Evolutionary conservation across 2,797 vertebrate genomes (phyloP).

Genomic region (Podarcis siculus): DNA sequence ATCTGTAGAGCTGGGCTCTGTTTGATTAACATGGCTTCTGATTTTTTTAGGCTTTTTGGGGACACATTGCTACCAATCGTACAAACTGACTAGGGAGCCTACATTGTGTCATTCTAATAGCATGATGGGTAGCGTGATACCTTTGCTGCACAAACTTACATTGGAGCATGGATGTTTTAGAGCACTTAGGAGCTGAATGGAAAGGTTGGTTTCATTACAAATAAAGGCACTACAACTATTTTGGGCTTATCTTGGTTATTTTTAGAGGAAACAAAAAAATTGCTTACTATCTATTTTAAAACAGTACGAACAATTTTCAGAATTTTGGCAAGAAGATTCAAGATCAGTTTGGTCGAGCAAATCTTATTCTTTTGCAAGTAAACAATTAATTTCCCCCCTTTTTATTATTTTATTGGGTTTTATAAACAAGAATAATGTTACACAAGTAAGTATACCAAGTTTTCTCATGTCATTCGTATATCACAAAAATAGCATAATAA

Average conservation of each 20-base stretch:
- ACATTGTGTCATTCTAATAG: background rate
- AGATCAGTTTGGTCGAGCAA: no score
- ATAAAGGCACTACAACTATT: background rate
- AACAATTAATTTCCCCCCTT: accelerated
- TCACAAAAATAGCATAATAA: no score
- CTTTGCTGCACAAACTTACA: background rate
- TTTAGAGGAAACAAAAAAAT: background rate
- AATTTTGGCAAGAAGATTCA: background rate
- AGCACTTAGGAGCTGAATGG: background rate
- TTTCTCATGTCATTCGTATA: no score
- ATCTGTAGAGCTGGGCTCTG: background rate
- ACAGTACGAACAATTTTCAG: background rate
- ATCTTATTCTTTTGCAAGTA: background rate
- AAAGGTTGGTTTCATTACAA: background rate
- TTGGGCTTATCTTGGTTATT: background rate
- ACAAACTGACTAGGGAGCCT: background rate
- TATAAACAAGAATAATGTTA: background rate
- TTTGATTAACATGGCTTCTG: background rate
- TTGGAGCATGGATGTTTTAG: background rate
- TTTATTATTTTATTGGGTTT: background rate
- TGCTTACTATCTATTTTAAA: no score
- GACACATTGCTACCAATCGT: background rate
- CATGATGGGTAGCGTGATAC: background rate
- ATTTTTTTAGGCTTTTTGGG: background rate
- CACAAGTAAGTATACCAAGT: no score